Base-by-base conservation (phyloP, 2,797 vertebrate genomes). In the Microcaecilia unicolor region DNA sequence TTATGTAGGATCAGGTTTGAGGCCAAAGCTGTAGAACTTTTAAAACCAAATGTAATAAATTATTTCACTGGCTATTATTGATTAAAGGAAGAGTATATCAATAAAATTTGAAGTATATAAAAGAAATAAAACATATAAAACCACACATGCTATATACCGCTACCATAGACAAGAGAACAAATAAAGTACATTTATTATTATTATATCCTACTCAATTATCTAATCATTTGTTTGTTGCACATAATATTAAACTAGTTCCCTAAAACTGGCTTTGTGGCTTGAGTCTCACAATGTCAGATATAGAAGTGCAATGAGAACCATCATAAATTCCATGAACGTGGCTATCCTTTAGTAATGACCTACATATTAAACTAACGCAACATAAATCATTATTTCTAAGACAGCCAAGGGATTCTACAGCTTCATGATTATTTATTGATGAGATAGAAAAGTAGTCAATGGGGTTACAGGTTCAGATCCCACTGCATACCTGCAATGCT, bases 241-340 rank as follows among this genome's bases (percentile, higher is more conserved):
- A n/a, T n/a, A n/a, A n/a, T n/a, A n/a, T n/a, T n/a, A n/a, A n/a
- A n/a, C n/a, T n/a, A n/a, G n/a, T n/a, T n/a, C n/a, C n/a, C n/a
- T n/a, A n/a, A n/a, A n/a, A n/a, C n/a, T n/a, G n/a, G n/a, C n/a
- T n/a, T n/a, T n/a, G 9, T 15, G 15, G 16, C 3, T 37, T 33
- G 10, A 44, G 4, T 34, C 11, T 32, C 15, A 41, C 15, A 3
- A 2, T 6, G 8, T 44, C 15, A 41, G 13, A 14, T 42, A 26
- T 6, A n/a, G 49, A 8, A 45, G 23, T 58, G 42, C n/a, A 54
- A 57, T 51, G 9, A 7, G 26, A 17, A 22, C 5, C 3, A 8
- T 35, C 7, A 35, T 5, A 7, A 33, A 35, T 13, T 25, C 15
- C 53, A 32, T 41, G 48, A 60, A 25, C n/a, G 4, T 4, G 4